phyloP scores from a whole-genome alignment of 1,140 invertebrate genomes.

The Thaumatotibia leucotreta region DNA sequence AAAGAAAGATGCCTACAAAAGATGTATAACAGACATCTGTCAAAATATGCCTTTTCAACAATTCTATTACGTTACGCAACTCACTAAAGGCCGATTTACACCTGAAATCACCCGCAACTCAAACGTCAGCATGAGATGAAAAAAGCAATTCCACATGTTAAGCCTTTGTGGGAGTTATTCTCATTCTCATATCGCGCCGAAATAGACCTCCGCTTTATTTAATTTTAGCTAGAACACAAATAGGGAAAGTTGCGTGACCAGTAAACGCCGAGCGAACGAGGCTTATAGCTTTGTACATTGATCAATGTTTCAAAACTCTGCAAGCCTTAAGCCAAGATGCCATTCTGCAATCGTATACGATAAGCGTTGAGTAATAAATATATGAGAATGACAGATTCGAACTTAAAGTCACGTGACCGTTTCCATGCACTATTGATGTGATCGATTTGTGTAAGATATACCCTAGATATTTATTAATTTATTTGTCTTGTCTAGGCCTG shows the following conservation, averaged over 20 bases:
- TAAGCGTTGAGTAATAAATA: no score
- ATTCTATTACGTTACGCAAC: neutral
- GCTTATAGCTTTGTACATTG: neutral
- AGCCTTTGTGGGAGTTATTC: neutral
- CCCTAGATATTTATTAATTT: no score
- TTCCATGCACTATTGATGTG: no score
- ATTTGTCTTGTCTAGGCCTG: no score
- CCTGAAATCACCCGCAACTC: neutral
- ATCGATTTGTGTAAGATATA: no score
- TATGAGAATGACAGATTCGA: no score
- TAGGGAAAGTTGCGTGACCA: neutral
- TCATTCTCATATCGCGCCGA: neutral
- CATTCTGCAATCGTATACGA: no score
- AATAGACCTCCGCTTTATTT: neutral
- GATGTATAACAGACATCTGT: neutral
- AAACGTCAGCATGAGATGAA: neutral
- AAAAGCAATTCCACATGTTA: neutral
- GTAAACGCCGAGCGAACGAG: neutral
- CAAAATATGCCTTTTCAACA: neutral
- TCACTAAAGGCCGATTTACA: neutral
- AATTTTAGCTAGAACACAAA: neutral
- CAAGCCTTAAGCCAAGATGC: no score
- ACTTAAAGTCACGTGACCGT: no score
- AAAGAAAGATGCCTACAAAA: neutral
- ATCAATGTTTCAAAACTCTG: neutral